A percentile compares a stretch with the other conserved stretches of the same genome.
Evolutionary conservation across 2,888 invertebrate genomes (phyloP).

Genomic region (Xestobium rufovillosum): DNA sequence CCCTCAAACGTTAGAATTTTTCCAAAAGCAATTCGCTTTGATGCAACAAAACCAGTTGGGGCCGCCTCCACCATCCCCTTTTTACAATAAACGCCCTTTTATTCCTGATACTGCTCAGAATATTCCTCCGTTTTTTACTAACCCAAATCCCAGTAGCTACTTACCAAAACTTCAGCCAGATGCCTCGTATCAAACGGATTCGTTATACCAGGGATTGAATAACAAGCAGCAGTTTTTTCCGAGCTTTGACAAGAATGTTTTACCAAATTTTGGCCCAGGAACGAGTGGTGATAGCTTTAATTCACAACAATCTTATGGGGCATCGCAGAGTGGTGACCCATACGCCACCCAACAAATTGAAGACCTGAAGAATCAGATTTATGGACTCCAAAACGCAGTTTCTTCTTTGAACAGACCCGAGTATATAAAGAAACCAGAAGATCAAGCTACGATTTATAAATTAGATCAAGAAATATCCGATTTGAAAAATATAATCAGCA

Average conservation of each 20-base stretch:
- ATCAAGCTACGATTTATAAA: conserved; percentile 29
- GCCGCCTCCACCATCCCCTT: not conserved
- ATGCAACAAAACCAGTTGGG: not conserved
- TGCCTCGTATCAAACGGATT: no score
- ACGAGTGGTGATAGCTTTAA: conserved; percentile 2
- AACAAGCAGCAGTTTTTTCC: conserved; percentile 19
- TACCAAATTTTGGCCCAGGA: conserved; percentile 2
- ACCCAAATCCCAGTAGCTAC: no score
- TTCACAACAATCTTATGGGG: no score
- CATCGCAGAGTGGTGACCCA: conserved; percentile 16
- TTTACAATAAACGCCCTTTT: not conserved
- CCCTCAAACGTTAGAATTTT: conserved; percentile 12
- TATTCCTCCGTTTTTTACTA: no score
- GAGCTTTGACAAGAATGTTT: not conserved
- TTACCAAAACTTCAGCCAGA: no score
- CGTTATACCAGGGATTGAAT: no score
- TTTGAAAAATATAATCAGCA: conserved; percentile 28
- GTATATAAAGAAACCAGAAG: conserved; percentile 32
- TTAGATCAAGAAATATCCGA: conserved; percentile 34
- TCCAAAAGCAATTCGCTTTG: conserved; percentile 7
- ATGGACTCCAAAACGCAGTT: conserved; percentile 33
- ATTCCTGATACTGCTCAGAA: no score
- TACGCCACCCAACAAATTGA: conserved; percentile 24
- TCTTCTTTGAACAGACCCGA: conserved; percentile 30
- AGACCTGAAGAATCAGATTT: conserved; percentile 34